A percentile compares a stretch with the other conserved stretches of the same genome.
phyloP scores from a whole-genome alignment of 1,140 invertebrate genomes.

The Euura saliciscinereae region DNA sequence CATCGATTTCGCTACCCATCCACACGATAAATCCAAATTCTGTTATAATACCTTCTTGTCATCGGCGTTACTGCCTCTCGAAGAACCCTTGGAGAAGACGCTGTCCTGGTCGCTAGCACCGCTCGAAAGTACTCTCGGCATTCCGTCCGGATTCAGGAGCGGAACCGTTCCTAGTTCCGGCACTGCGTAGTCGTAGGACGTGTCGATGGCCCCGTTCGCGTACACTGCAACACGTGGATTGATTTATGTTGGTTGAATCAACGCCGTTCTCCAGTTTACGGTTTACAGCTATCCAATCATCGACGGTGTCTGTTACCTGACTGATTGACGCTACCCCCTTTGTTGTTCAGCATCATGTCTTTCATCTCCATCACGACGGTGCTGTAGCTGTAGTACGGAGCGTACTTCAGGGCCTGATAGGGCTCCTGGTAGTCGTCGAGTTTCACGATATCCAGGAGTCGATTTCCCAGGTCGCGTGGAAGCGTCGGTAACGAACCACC shows the following conservation, averaged over 20 bases:
- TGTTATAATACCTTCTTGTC: slow-evolving; percentile 53
- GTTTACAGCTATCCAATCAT: slow-evolving; percentile 17
- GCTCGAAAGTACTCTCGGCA: slow-evolving; percentile 24
- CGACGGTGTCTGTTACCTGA: slow-evolving; percentile 60
- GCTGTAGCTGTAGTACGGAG: slow-evolving; percentile 80
- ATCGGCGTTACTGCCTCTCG: slow-evolving; percentile 51
- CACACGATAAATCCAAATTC: no score
- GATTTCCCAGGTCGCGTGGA: slow-evolving; percentile 55
- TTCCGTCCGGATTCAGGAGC: slow-evolving; percentile 59
- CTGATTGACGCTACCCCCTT: slow-evolving; percentile 56
- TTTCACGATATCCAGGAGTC: slow-evolving; percentile 63
- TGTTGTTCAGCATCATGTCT: slow-evolving; percentile 69
- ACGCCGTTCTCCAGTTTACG: background rate
- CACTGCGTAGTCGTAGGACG: slow-evolving; percentile 76
- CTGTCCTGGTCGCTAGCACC: slow-evolving; percentile 57
- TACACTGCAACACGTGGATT: slow-evolving; percentile 43
- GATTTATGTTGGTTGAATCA: background rate
- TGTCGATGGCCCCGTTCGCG: slow-evolving; percentile 57
- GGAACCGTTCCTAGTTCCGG: slow-evolving; percentile 75
- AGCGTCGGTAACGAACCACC: slow-evolving; percentile 61
- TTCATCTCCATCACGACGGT: slow-evolving; percentile 80
- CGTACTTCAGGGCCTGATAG: slow-evolving; percentile 76
- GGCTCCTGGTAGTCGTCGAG: slow-evolving; percentile 81
- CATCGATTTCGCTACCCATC: no score
- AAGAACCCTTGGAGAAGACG: slow-evolving; percentile 56